Base-by-base conservation (phyloP, 2,888 invertebrate species). In the Polymixis lichenea region DNA sequence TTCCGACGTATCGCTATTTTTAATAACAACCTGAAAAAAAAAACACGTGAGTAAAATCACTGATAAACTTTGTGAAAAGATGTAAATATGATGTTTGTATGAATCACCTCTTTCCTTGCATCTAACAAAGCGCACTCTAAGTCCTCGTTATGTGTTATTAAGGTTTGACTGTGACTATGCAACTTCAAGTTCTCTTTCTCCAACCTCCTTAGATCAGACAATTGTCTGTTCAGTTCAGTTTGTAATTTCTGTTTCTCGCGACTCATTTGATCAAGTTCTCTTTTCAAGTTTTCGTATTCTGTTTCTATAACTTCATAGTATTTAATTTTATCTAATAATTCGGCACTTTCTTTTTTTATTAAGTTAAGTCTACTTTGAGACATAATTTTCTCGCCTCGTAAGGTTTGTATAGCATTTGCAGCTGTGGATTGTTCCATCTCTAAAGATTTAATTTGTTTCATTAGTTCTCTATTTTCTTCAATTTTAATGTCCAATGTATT, bases 121-220 rank as follows among this genome's bases (percentile, higher is more conserved):
- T 83, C 88, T 55, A 93, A 89, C 68, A 96, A 89, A 72, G 92
- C 89, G 77, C 90, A 91, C 87, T 96, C 94, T 78, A 96, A 89
- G 72, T 91, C 90, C 86, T 94, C 91, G 78, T 88, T 94, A 51
- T 94, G 91, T 46, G 80, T 70, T 32, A 93, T 72, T 80, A 95
- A 87, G 70, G 90, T 87, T 82, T 90, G 86, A 84, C 88, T 94
- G 79, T 93, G 90, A 72, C 82, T 87, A 46, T 91, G 86, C 68
- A 95, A 88, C 68, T 92, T 88, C 46, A 56, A 70, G 72, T 94
- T 95, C 85, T 95, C 92, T 67, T 85, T 76, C 83, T 94, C 86
- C 11, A 93, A 77, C 77, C 81, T 90, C 77, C 88, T 89, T 8
- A 93, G 77, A 72, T 91, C 86, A 58, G 74, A 64, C 49, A 88